These are phyloP conservation scores for Hiodon alosoides DNA, from an alignment of 2,113 vertebrate species.

Conservation along the genomic window DNA sequence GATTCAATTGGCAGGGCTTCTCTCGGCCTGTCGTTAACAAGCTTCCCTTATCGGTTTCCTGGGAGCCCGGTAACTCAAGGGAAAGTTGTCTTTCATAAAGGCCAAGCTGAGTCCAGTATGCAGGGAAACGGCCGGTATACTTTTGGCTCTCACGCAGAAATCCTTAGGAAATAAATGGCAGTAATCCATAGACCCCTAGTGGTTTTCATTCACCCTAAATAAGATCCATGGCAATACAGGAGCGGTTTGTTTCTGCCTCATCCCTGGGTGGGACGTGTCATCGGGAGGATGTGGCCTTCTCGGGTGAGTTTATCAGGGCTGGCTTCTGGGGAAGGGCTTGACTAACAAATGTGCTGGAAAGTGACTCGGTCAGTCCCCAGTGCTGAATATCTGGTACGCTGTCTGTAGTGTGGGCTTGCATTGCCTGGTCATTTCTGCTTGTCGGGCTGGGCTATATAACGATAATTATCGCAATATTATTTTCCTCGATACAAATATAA, in stretches of 20 bases:
- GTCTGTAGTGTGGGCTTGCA: too few species aligned
- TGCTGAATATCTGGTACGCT: too few species aligned
- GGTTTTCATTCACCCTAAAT: background rate
- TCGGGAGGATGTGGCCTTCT: background rate
- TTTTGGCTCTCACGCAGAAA: background rate
- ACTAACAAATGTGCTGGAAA: background rate
- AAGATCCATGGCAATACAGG: background rate
- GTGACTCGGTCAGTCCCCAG: too few species aligned
- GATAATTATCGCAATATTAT: too few species aligned
- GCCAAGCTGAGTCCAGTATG: background rate
- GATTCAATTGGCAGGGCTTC: too few species aligned
- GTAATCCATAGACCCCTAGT: background rate
- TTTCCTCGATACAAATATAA: too few species aligned
- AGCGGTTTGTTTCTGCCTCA: background rate
- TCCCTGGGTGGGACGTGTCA: background rate
- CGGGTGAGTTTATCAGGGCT: background rate
- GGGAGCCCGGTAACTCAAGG: background rate
- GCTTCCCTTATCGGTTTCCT: too few species aligned
- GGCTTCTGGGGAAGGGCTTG: background rate
- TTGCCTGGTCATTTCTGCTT: too few species aligned
- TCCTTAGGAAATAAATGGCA: background rate
- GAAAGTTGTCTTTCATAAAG: background rate
- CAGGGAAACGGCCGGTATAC: background rate
- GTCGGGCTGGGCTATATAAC: too few species aligned
- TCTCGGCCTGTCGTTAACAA: too few species aligned